These are phyloP conservation scores for Macrostomum lignano DNA, from an alignment of 1,140 invertebrate species.

Conservation along the genomic window DNA sequence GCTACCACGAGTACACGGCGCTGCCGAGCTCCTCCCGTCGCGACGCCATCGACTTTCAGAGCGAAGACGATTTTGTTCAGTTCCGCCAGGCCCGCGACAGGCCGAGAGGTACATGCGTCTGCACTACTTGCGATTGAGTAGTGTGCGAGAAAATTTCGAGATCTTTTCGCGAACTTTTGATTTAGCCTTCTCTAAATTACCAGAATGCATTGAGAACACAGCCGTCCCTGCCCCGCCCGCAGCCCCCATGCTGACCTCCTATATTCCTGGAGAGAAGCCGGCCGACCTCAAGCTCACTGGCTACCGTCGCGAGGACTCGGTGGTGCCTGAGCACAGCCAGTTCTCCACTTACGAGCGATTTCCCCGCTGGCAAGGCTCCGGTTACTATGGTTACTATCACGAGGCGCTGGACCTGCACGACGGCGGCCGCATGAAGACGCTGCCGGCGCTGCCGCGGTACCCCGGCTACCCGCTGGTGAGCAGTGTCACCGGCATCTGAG, in stretches of 20 bases:
- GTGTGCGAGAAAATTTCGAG: background rate
- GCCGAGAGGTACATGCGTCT: constrained; percentile 10
- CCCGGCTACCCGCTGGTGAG: constrained; percentile 7
- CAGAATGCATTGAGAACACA: background rate
- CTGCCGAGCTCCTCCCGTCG: constrained; percentile 10
- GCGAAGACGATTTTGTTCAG: constrained; percentile 13
- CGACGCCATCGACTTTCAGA: constrained; percentile 15
- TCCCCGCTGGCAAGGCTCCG: constrained; percentile 11
- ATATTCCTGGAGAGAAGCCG: constrained; percentile 12
- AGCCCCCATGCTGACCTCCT: constrained; percentile 12
- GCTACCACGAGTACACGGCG: constrained; percentile 11
- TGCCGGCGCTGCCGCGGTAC: constrained; percentile 5
- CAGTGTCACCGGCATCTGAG: no score
- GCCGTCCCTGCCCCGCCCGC: background rate
- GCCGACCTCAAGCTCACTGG: constrained; percentile 12
- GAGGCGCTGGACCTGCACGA: constrained; percentile 8
- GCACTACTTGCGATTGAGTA: background rate
- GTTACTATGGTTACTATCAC: constrained; percentile 19
- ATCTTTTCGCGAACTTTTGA: background rate
- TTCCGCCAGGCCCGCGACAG: constrained; percentile 14
- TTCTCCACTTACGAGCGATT: constrained; percentile 12
- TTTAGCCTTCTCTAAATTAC: no score
- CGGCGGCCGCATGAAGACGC: constrained; percentile 1
- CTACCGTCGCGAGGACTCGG: constrained; percentile 14
- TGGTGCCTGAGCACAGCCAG: constrained; percentile 13